Base-by-base conservation (phyloP, 2,113 vertebrate species). In the Sigmodon hispidus region DNA sequence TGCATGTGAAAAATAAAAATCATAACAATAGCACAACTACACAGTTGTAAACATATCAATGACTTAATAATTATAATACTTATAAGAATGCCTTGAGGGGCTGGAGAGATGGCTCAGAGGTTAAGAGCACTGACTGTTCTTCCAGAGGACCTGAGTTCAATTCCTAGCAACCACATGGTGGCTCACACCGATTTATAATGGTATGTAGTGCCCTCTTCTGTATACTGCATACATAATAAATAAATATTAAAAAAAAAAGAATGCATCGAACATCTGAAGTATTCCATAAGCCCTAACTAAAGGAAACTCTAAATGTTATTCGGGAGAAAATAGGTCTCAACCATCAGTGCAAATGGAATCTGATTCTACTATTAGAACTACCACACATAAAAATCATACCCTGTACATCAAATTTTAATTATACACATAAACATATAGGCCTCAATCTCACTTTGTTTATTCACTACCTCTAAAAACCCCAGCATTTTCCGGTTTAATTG, bases 1-100 rank as follows among this genome's bases (percentile, higher is more conserved):
- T n/a, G 19, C 77, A 80, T n/a, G 34, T 95, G 87, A 95, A 95
- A 96, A 93, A 93, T 76, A 10, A 93, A 29, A 22, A 73, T 65
- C 19, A 57, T n/a, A 86, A 90, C 50, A 94, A 70, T 29, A 89
- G 72, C 3, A 13, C n/a, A 96, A 87, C 43, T 91, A 77, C 8
- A 87, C 2, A 87, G n/a, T 15, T 84, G 19, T 40, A 76, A 93
- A 91, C 61, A 81, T 59, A 52, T 65, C 65, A 57, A 88, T 57
- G n/a, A 90, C 21, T 93, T 77, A 73, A 96, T 45, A 90, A 22
- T 86, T n/a, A 75, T 59, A 88, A 31, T 79, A 79, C 40, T 94
- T 91, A 94, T 31, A 95, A 85, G 24, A 94, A n/a, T n/a, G n/a
- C n/a, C n/a, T n/a, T n/a, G n/a, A n/a, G n/a, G n/a, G n/a, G n/a